A percentile compares a stretch with the other conserved stretches of the same genome.
These are phyloP conservation scores for Melanotus villosus DNA, from an alignment of 2,888 invertebrate species.

Conservation along the genomic window DNA sequence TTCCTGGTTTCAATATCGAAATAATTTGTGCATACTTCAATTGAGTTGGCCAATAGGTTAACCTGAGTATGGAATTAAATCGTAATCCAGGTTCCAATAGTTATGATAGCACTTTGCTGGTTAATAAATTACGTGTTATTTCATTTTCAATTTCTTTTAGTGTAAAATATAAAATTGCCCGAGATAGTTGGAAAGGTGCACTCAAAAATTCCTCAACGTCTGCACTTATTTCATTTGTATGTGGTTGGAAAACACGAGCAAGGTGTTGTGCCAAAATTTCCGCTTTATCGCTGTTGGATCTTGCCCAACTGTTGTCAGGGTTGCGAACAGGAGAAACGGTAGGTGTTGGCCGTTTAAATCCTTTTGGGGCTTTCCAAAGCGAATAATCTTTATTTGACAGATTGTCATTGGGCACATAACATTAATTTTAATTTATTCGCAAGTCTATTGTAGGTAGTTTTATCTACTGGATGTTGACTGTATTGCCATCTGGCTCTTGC, in stretches of 20 bases:
- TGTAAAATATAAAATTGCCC: background rate
- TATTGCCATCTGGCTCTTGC: background rate
- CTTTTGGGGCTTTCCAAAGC: background rate
- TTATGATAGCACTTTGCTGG: background rate
- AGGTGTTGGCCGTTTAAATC: slow-evolving; percentile 2
- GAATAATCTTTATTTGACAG: slow-evolving; percentile 1
- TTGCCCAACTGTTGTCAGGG: background rate
- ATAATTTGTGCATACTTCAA: background rate
- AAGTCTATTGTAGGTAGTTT: background rate
- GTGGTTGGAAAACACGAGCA: background rate
- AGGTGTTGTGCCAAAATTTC: slow-evolving; percentile 4
- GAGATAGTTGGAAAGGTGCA: background rate
- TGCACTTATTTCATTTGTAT: background rate
- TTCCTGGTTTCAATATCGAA: too few species aligned
- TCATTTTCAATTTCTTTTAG: slow-evolving; percentile 1
- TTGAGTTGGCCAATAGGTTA: slow-evolving; percentile 5
- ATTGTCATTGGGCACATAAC: too few species aligned
- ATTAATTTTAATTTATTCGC: background rate
- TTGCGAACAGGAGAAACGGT: background rate
- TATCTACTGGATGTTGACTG: background rate
- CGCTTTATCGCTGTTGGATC: slow-evolving; percentile 2
- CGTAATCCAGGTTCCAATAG: background rate
- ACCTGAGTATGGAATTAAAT: background rate
- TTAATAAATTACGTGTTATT: background rate
- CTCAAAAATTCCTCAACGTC: background rate